Percentiles rank a stretch among this genome's conserved stretches.
These are phyloP conservation scores for Zaprionus inermis DNA, from an alignment of 1,140 invertebrate species.

Conservation along the genomic window DNA sequence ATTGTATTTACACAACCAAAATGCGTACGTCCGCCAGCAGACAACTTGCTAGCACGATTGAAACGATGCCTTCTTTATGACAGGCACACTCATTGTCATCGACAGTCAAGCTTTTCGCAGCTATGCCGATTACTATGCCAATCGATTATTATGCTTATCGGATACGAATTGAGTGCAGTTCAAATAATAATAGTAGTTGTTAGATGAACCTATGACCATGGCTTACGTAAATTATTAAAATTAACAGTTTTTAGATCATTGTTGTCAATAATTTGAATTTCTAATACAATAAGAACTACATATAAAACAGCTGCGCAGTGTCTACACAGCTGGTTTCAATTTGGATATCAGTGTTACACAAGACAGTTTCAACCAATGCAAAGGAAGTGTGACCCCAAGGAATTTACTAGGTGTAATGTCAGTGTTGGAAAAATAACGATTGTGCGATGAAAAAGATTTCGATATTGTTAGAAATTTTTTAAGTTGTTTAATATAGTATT, in stretches of 20 bases:
- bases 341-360: constrained; percentile 22
- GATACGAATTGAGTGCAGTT: neutral
- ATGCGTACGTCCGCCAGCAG: constrained; percentile 74
- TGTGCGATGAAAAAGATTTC: neutral
- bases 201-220: neutral
- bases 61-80: constrained; percentile 15
- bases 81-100: constrained; percentile 1
- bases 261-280: constrained; percentile 8
- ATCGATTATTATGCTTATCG: constrained; percentile 29
- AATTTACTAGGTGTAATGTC: neutral
- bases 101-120: constrained; percentile 25
- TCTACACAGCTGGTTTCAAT: constrained; percentile 17
- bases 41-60: constrained; percentile 74
- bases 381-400: constrained; percentile 22
- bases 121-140: constrained; percentile 5
- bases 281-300: constrained; percentile 15
- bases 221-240: neutral
- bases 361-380: neutral
- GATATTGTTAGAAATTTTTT: neutral
- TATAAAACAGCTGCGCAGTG: constrained; percentile 29
- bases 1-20: constrained; percentile 50
- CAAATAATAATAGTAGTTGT: neutral
- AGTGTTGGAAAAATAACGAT: neutral
- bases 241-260: neutral
- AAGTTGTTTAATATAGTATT: neutral